These are phyloP conservation scores for Microcaecilia unicolor DNA, from an alignment of 2,797 vertebrate genomes.

Conservation along the genomic window DNA sequence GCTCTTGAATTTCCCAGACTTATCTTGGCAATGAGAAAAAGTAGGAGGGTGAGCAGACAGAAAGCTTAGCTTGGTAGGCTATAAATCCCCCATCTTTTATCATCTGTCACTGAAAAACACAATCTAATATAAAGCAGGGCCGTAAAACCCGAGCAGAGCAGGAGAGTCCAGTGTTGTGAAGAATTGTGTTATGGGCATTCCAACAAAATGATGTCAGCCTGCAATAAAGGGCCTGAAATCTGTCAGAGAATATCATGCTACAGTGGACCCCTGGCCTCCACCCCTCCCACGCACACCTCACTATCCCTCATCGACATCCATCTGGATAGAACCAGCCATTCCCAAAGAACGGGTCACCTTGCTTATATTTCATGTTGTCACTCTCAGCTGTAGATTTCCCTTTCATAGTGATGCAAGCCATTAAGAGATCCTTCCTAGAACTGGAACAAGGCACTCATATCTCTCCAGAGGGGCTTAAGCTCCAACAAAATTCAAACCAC, in stretches of 20 bases:
- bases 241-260: conserved; percentile 2
- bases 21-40: no score
- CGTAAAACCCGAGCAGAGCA: conserved; percentile 42
- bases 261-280: conserved; percentile 9
- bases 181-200: conserved; percentile 36
- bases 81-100: conserved; percentile 41
- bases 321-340: conserved; percentile 1
- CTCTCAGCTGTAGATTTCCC: no score
- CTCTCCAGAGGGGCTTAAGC: no score
- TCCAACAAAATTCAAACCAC: no score
- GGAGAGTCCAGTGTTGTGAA: conserved; percentile 17
- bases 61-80: conserved; percentile 32
- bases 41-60: no score
- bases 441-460: no score
- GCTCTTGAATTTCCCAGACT: no score
- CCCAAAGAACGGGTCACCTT: no score
- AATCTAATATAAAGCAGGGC: conserved; percentile 39
- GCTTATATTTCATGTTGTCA: no score
- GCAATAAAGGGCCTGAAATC: conserved; percentile 6
- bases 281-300: no score
- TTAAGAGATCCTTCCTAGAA: no score
- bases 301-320: conserved; percentile 11
- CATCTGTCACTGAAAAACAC: conserved; percentile 46
- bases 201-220: conserved; percentile 18
- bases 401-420: not conserved